Percentiles rank a stretch among this genome's conserved stretches.
Conservation (phyloP, 1,140 invertebrate genomes). For the Mya arenaria region DNA sequence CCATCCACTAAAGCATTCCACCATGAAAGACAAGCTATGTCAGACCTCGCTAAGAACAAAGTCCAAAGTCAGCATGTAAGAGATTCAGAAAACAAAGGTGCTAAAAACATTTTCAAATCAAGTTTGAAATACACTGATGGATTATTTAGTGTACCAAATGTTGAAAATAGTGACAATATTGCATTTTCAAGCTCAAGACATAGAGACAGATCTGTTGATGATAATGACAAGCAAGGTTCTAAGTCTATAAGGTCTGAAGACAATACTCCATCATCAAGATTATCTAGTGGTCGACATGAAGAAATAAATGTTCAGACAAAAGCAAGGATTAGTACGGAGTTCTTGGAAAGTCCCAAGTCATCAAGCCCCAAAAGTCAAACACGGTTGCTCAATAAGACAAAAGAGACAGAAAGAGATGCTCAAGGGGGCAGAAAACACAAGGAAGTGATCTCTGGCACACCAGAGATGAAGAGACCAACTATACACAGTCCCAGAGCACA, state of each 20-base stretch:
- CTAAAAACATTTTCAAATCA: too few relatives aligned
- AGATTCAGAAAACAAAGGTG: not conserved
- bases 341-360: not conserved
- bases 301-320: not conserved
- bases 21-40: slow-evolving; percentile 11
- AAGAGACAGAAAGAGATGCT: not conserved
- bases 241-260: not conserved
- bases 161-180: too few relatives aligned
- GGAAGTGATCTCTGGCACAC: not conserved
- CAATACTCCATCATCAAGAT: not conserved
- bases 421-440: too few relatives aligned
- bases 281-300: not conserved
- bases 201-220: too few relatives aligned
- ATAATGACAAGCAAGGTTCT: too few relatives aligned
- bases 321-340: not conserved
- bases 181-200: too few relatives aligned
- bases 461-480: not conserved
- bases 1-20: slow-evolving; percentile 3
- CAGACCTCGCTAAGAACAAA: not conserved
- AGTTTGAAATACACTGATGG: too few relatives aligned
- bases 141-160: too few relatives aligned
- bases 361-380: not conserved
- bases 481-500: not conserved
- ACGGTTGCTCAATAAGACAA: not conserved
- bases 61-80: not conserved